These are phyloP conservation scores for Lutjanus erythropterus DNA, from an alignment of 2,113 vertebrate genomes.

Conservation along the genomic window DNA sequence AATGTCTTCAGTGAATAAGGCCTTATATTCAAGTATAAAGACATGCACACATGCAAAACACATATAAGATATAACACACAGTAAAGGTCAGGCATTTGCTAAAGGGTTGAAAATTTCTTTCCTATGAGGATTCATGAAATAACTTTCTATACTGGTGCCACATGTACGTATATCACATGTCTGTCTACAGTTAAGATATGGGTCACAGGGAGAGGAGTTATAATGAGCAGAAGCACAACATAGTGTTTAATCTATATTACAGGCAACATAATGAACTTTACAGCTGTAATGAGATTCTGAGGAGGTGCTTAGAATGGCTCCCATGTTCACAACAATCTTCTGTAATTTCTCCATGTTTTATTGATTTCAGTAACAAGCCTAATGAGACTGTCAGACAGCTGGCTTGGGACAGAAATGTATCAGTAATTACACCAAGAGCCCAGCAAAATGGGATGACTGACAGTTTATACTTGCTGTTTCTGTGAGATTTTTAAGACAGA, in stretches of 20 bases:
- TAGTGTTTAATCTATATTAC: background rate
- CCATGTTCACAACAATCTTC: background rate
- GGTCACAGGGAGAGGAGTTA: background rate
- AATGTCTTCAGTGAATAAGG: background rate
- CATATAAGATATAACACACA: background rate
- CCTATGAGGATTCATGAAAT: background rate
- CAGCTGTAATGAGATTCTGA: background rate
- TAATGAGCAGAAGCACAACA: background rate
- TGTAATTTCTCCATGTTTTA: background rate
- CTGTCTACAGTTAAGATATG: background rate
- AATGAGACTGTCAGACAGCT: background rate
- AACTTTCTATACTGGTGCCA: background rate
- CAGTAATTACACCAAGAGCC: background rate
- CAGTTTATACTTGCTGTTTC: background rate
- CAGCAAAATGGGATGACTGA: background rate
- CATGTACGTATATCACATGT: constrained; percentile 9
- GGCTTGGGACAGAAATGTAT: background rate
- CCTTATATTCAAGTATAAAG: background rate
- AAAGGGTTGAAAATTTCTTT: background rate
- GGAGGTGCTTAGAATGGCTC: background rate
- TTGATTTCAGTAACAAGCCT: background rate
- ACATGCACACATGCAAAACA: background rate
- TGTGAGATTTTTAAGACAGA: background rate
- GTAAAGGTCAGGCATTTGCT: background rate
- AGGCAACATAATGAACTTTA: background rate